Conservation (phyloP, 2,113 vertebrate genomes). For the Ictalurus furcatus region DNA sequence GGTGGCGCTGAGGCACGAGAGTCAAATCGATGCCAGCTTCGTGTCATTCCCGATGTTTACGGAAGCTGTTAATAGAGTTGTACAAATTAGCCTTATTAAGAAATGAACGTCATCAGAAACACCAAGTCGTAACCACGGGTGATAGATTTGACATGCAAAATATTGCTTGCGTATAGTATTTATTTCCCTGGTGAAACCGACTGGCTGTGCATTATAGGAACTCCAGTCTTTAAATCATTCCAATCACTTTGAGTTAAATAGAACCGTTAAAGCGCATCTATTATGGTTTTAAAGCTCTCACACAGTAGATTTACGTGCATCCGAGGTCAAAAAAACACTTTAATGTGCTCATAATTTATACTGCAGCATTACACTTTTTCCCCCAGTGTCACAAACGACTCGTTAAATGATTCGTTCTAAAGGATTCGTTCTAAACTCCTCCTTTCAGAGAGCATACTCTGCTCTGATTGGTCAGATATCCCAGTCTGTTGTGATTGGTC, state of each 20-base stretch:
- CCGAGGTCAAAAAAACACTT: too few species aligned
- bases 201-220: neutral
- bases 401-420: too few species aligned
- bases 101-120: neutral
- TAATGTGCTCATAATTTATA: too few species aligned
- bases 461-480: too few species aligned
- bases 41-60: neutral
- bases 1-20: neutral
- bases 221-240: neutral
- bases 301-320: too few species aligned
- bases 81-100: conserved; percentile 6
- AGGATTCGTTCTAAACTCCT: too few species aligned
- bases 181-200: neutral
- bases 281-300: too few species aligned
- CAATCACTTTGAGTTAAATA: neutral
- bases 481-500: too few species aligned
- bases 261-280: neutral
- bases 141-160: neutral
- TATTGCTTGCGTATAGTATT: neutral
- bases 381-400: too few species aligned
- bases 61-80: neutral
- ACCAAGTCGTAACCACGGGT: neutral
- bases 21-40: neutral
- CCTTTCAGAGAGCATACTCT: too few species aligned
- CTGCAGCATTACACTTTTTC: too few species aligned